Conservation (phyloP, 1,140 invertebrate species). For the Belonocnema kinseyi region DNA sequence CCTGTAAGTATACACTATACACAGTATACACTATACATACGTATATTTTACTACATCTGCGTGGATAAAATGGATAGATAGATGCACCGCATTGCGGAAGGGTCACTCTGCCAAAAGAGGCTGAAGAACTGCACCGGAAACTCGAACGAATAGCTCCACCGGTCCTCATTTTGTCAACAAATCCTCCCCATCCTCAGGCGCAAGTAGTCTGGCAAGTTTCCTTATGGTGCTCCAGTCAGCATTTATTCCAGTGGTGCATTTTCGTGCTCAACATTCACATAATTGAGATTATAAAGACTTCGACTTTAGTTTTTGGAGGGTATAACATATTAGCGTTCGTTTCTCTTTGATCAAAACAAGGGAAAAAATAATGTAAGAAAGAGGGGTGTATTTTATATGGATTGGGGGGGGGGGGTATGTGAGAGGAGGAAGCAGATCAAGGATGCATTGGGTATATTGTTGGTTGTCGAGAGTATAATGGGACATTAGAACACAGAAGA, state of each 20-base stretch:
- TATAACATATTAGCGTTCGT: neutral
- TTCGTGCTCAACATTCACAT: neutral
- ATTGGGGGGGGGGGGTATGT: no score
- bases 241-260: neutral
- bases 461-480: no score
- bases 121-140: neutral
- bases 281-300: neutral
- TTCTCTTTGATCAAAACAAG: no score
- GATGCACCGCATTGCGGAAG: slow-evolving; percentile 36
- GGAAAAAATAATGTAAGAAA: no score
- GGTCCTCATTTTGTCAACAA: slow-evolving; percentile 21
- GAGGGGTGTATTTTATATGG: no score
- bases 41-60: neutral
- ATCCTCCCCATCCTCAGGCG: neutral
- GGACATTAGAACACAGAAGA: no score
- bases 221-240: neutral
- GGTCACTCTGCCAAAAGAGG: slow-evolving; percentile 33
- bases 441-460: no score
- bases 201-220: neutral
- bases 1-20: neutral
- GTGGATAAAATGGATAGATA: slow-evolving; percentile 19
- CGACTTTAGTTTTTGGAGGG: neutral
- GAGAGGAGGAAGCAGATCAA: no score
- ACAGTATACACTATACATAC: neutral
- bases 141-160: neutral